A percentile compares a stretch with the other conserved stretches of the same genome.
phyloP scores from a whole-genome alignment of 2,113 vertebrate genomes.

The Galeopterus variegatus region DNA sequence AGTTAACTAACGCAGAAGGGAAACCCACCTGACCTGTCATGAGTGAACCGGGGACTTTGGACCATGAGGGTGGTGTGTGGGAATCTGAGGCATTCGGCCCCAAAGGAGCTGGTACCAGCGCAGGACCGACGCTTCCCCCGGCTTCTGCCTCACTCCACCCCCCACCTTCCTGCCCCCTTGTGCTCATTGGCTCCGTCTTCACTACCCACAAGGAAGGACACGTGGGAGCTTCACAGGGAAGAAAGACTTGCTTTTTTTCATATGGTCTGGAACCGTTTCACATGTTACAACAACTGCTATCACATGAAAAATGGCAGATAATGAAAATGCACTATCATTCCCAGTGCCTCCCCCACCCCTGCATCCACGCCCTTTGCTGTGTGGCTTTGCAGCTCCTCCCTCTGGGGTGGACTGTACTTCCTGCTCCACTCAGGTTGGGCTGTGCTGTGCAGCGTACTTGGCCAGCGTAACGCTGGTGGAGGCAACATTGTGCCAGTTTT shows the following conservation, averaged over 20 bases:
- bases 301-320: neutral
- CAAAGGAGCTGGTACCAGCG: neutral
- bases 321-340: neutral
- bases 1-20: neutral
- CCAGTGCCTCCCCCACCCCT: neutral
- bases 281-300: neutral
- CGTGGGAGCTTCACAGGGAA: neutral
- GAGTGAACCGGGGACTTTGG: neutral
- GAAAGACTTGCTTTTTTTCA: neutral
- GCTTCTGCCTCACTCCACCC: neutral
- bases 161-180: neutral
- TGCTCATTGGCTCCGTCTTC: rapidly evolving
- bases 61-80: too few species aligned
- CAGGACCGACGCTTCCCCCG: neutral
- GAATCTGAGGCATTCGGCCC: too few species aligned
- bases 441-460: neutral
- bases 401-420: neutral
- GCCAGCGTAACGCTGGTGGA: neutral
- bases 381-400: neutral
- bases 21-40: neutral
- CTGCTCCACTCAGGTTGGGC: neutral
- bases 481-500: neutral
- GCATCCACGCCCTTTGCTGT: rapidly evolving
- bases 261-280: neutral
- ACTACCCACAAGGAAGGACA: neutral